A percentile compares a stretch with the other conserved stretches of the same genome.
phyloP scores from a whole-genome alignment of 1,140 invertebrate species.

The Samia ricini region DNA sequence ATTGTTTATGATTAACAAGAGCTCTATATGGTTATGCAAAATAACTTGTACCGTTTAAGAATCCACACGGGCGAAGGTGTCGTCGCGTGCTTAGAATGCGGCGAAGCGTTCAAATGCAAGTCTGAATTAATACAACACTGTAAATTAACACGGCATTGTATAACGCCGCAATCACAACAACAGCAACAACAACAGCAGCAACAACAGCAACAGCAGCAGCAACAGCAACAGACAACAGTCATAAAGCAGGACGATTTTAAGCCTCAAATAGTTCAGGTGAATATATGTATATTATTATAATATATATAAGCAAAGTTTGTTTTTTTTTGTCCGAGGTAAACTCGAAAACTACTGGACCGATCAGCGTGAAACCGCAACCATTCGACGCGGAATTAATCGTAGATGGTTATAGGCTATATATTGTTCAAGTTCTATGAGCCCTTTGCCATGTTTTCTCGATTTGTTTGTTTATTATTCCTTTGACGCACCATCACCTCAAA shows the following conservation, averaged over 20 bases:
- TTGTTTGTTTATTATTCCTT: no score
- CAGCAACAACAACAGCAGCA: slow-evolving; percentile 22
- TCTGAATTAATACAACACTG: slow-evolving; percentile 83
- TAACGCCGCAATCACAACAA: slow-evolving; percentile 33
- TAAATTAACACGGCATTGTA: slow-evolving; percentile 80
- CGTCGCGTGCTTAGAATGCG: slow-evolving; percentile 84
- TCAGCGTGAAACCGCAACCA: no score
- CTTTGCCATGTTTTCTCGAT: no score
- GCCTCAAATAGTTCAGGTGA: slow-evolving; percentile 71
- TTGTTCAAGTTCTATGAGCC: no score
- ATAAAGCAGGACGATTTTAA: slow-evolving; percentile 72
- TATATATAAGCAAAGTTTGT: no score
- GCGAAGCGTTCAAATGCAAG: slow-evolving; percentile 86
- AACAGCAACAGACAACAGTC: slow-evolving; percentile 63
- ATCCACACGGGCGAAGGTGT: slow-evolving; percentile 66
- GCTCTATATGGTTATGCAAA: no score
- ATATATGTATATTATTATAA: not conserved
- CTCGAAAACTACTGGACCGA: no score
- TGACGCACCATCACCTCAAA: no score
- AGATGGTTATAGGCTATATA: no score
- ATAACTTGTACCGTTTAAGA: slow-evolving; percentile 37
- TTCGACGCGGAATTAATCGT: no score
- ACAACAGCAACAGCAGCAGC: slow-evolving; percentile 43
- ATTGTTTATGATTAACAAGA: no score
- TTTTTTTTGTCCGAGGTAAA: no score